Evolutionary conservation across 2,113 vertebrate species (phyloP), one percentile per base, ranked within the genome.

Genomic region (Oreochromis spilurus): DNA sequence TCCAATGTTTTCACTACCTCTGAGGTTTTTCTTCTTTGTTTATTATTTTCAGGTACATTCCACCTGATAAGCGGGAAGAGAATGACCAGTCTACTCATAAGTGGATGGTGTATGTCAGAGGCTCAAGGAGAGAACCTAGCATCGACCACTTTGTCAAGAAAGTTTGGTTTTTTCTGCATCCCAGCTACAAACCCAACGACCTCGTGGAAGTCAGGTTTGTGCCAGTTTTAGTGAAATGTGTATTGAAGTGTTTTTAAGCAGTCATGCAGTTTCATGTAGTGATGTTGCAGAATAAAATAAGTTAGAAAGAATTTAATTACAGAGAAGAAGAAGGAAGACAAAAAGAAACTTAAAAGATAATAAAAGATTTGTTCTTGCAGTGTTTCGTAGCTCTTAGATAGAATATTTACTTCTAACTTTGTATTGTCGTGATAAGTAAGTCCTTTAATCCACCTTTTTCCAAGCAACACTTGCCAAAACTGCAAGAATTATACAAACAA

Each of bases 101-200:
- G 84, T 99, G 98, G 98, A 99, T 99, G 99, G 98, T 99, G 17
- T 99, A 99, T 13, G 99, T 99, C 31, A 94, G 98, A 90, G 99
- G 98, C 52, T 99, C 98, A 40, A 97, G 98, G 62, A 97, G 97
- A 91, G 98, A 99, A 92, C 98, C 99, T 70, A 99, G 97, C 90
- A 99, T 99, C 79, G 96, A 99, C 93, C 98, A 99, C 92, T 99
- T 99, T 96, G 99, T 99, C 52, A 99, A 99, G 96, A 99, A 99
- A 97, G 98, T 99, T 86, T 99, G 99, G 99, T 99, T 99, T 94
- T 99, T 99, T 82, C 96, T 99, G 84, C 99, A 99, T 92, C 99
- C 98, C 86, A 99, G 99, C 95, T 99, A 99, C 94, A 99, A 99
- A 93, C 99, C 98, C 53, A 99, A 99, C 62, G 99, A 99, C 93